These are phyloP conservation scores for Drosophila tsacasi DNA, from an alignment of 1,140 invertebrate genomes.

Conservation along the genomic window DNA sequence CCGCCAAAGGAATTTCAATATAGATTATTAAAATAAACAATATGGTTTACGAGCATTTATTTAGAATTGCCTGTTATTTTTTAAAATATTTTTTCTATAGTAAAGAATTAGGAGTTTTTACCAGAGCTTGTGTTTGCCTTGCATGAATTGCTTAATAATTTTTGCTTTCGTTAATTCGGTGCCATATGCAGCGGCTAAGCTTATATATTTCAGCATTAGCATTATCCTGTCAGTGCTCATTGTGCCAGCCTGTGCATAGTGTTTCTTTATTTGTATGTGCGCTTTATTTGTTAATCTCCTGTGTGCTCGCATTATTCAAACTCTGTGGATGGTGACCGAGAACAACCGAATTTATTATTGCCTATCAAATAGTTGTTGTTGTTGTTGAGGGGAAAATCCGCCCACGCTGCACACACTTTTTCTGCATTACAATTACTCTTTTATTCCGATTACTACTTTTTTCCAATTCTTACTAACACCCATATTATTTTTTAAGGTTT, in stretches of 20 bases:
- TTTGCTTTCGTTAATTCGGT: slow-evolving; percentile 10
- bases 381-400: background rate
- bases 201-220: background rate
- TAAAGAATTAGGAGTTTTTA: background rate
- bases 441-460: slow-evolving; percentile 84
- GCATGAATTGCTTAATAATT: slow-evolving; percentile 25
- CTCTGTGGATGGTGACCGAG: slow-evolving; percentile 8
- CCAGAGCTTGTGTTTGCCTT: slow-evolving; percentile 2
- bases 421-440: slow-evolving; percentile 73
- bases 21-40: slow-evolving; percentile 29
- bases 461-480: slow-evolving; percentile 85
- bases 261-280: slow-evolving; percentile 33
- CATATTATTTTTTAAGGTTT: slow-evolving; percentile 86
- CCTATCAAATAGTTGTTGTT: slow-evolving; percentile 13
- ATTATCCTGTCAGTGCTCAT: slow-evolving; percentile 22
- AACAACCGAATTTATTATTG: slow-evolving; percentile 17
- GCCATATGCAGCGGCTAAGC: background rate
- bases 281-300: slow-evolving; percentile 61
- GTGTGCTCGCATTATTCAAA: slow-evolving; percentile 13
- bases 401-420: slow-evolving; percentile 22
- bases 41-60: slow-evolving; percentile 5
- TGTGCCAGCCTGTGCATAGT: slow-evolving; percentile 14
- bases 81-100: background rate
- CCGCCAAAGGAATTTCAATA: background rate
- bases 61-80: background rate